Evolutionary conservation across 1,140 invertebrate species (phyloP).

Genomic region (Lucilia cuprina): DNA sequence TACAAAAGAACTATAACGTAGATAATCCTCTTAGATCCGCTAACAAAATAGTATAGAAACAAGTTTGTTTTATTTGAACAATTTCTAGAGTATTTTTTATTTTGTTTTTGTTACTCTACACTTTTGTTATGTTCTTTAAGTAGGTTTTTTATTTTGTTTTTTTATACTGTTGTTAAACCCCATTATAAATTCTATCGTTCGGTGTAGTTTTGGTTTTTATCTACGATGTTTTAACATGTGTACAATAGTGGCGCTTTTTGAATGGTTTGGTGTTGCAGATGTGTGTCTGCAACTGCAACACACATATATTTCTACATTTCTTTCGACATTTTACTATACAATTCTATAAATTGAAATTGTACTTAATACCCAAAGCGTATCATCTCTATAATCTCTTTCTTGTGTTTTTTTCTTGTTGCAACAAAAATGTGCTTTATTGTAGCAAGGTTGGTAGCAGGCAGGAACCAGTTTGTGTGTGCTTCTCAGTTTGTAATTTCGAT

Average conservation of each 20-base stretch:
- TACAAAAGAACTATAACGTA: background rate
- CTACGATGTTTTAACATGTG: too few species aligned
- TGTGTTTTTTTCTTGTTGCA: too few species aligned
- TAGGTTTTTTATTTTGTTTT: background rate
- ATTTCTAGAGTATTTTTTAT: too few species aligned
- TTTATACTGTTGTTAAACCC: background rate
- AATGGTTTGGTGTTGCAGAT: too few species aligned
- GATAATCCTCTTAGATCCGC: background rate
- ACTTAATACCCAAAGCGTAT: conserved; percentile 2
- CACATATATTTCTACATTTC: too few species aligned
- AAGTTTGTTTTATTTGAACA: too few species aligned
- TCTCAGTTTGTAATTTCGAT: background rate
- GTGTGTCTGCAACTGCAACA: too few species aligned
- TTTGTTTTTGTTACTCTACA: too few species aligned
- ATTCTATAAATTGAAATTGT: background rate
- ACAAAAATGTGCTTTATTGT: too few species aligned
- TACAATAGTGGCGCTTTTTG: too few species aligned
- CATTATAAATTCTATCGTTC: background rate
- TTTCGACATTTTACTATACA: background rate
- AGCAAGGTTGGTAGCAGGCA: background rate
- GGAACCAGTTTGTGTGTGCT: background rate
- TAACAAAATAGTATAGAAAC: background rate
- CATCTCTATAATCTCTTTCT: background rate
- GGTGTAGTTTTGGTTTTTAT: too few species aligned
- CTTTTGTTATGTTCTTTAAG: background rate